A percentile compares a stretch with the other conserved stretches of the same genome.
Conservation (phyloP, 2,797 vertebrate species). For the Buceros bicornis region DNA sequence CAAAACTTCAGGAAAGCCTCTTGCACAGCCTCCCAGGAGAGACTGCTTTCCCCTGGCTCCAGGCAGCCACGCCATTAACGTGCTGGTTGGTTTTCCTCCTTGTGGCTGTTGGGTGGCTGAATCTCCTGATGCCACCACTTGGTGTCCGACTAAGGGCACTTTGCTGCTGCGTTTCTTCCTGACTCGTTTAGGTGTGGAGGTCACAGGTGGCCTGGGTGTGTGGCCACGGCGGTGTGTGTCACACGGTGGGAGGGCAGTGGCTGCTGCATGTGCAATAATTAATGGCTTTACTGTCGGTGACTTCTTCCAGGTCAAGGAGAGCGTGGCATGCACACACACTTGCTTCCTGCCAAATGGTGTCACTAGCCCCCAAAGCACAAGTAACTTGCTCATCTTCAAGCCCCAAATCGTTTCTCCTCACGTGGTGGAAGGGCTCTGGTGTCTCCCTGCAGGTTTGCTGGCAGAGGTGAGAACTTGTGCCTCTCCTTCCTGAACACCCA, state of each 20-base stretch:
- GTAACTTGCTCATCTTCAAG: too few relatives aligned
- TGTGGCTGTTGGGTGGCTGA: neutral
- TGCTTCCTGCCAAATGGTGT: too few relatives aligned
- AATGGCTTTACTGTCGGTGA: neutral
- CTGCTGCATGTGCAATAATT: neutral
- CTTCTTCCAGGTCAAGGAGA: too few relatives aligned
- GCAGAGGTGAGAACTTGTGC: neutral
- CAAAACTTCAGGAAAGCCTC: too few relatives aligned
- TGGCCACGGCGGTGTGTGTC: neutral
- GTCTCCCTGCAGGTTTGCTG: neutral
- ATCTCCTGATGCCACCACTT: neutral
- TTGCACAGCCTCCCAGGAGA: too few relatives aligned
- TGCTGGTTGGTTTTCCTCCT: too few relatives aligned
- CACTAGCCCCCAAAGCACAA: too few relatives aligned
- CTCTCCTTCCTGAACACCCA: neutral
- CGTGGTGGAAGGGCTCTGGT: neutral
- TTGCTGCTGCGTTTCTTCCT: neutral
- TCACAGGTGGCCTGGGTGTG: neutral
- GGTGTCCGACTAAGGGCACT: neutral
- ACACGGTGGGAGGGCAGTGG: rapidly evolving
- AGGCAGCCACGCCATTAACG: too few relatives aligned
- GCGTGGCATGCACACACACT: too few relatives aligned
- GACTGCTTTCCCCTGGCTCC: too few relatives aligned
- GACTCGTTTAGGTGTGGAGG: neutral
- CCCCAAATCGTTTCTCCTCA: neutral